Conservation (phyloP, 2,797 vertebrate genomes). For the Rousettus madagascariensis region DNA sequence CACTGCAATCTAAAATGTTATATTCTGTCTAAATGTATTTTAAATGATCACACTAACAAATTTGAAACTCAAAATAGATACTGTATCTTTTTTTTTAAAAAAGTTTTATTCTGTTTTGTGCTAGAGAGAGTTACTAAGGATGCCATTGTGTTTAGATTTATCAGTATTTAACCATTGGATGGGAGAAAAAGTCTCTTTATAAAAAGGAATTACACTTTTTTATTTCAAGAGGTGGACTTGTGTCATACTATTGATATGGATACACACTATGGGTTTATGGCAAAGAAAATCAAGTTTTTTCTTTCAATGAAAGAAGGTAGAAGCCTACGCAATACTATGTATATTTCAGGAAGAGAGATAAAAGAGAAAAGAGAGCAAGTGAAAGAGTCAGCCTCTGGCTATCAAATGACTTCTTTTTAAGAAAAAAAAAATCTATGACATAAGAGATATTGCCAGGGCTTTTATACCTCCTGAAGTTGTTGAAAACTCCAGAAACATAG, state of each 20-base stretch:
- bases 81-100: not conserved
- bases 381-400: not conserved
- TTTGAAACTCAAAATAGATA: constrained; percentile 26
- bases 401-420: not conserved
- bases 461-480: not conserved
- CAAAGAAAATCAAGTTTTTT: constrained; percentile 30
- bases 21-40: constrained; percentile 12
- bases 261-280: not conserved
- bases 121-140: not conserved
- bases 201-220: not conserved
- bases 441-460: not conserved
- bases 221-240: not conserved
- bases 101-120: not conserved
- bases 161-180: not conserved
- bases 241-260: not conserved
- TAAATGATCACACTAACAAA: not conserved
- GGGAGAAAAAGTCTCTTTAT: not conserved
- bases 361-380: not conserved
- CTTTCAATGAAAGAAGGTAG: constrained; percentile 19
- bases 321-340: not conserved
- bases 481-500: not conserved
- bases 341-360: not conserved
- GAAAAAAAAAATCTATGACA: not conserved
- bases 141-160: not conserved
- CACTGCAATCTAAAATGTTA: not conserved